Evolutionary conservation across 2,888 invertebrate species (phyloP).

Genomic region (Crematogaster levior): DNA sequence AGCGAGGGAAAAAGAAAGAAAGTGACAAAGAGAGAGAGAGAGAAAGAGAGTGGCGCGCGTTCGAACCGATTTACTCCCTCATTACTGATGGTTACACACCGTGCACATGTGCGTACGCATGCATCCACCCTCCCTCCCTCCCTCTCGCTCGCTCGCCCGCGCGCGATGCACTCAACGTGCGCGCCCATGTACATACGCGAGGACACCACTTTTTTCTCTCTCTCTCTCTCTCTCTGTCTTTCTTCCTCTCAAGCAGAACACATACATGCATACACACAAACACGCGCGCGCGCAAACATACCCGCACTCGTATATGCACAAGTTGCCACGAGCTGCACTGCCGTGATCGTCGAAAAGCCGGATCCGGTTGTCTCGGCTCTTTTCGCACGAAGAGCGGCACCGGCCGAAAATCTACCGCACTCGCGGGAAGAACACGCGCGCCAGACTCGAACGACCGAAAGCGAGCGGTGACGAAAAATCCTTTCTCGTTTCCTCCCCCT

Average conservation of each 20-base stretch:
- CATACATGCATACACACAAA: not conserved
- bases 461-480: not conserved
- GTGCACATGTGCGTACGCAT: conserved; percentile 40
- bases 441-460: not conserved
- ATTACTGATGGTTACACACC: conserved; percentile 29
- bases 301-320: not conserved
- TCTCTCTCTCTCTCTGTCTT: conserved; percentile 23
- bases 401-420: not conserved
- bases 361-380: not conserved
- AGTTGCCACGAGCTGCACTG: conserved; percentile 16
- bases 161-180: conserved; percentile 34
- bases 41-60: conserved; percentile 38
- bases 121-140: conserved; percentile 42
- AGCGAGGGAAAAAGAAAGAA: not conserved
- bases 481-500: not conserved
- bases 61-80: conserved; percentile 35
- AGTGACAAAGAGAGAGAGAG: conserved; percentile 29
- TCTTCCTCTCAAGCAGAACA: not conserved
- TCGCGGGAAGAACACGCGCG: conserved; percentile 3
- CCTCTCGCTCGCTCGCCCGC: conserved; percentile 50
- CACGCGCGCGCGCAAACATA: not conserved
- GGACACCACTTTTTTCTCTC: conserved; percentile 4
- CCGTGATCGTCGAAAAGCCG: conserved; percentile 11
- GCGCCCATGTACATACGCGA: conserved; percentile 2
- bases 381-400: not conserved